Conservation (phyloP, 2,888 invertebrate species). For the Hedychridium roseum region DNA sequence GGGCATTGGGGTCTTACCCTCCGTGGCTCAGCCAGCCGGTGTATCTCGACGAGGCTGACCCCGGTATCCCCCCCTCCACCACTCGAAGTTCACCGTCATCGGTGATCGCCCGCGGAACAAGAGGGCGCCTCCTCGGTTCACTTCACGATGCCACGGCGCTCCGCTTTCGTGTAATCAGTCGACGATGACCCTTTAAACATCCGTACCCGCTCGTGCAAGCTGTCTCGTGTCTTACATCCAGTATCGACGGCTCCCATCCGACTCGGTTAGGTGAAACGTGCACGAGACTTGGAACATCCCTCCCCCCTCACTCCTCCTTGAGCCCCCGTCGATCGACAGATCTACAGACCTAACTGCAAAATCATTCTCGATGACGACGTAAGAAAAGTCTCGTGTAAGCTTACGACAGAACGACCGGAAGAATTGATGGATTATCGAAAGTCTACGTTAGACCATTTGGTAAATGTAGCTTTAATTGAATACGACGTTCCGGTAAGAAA, state of each 20-base stretch:
- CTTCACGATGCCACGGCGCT: constrained; percentile 30
- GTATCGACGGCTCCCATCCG: no score
- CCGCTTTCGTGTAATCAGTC: constrained; percentile 38
- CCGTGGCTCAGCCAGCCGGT: constrained; percentile 37
- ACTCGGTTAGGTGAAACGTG: constrained; percentile 11
- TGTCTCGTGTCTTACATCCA: not conserved
- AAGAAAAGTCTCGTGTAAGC: no score
- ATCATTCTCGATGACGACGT: no score
- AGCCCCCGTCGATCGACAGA: no score
- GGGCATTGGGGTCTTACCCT: constrained; percentile 51
- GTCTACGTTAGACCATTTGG: no score
- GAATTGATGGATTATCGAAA: no score
- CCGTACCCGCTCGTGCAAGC: constrained; percentile 6
- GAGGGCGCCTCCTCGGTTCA: constrained; percentile 19
- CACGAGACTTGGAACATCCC: no score
- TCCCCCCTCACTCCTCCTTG: no score
- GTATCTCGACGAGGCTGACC: constrained; percentile 49
- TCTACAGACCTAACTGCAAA: no score
- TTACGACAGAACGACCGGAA: no score
- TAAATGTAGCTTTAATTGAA: no score
- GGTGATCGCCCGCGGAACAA: constrained; percentile 19
- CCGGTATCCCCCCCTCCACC: constrained; percentile 30
- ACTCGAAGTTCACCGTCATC: constrained; percentile 18
- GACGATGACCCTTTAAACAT: constrained; percentile 34
- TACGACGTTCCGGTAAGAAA: no score